These are phyloP conservation scores for Tympanuchus pallidicinctus DNA, from an alignment of 2,113 vertebrate genomes.

Conservation along the genomic window DNA sequence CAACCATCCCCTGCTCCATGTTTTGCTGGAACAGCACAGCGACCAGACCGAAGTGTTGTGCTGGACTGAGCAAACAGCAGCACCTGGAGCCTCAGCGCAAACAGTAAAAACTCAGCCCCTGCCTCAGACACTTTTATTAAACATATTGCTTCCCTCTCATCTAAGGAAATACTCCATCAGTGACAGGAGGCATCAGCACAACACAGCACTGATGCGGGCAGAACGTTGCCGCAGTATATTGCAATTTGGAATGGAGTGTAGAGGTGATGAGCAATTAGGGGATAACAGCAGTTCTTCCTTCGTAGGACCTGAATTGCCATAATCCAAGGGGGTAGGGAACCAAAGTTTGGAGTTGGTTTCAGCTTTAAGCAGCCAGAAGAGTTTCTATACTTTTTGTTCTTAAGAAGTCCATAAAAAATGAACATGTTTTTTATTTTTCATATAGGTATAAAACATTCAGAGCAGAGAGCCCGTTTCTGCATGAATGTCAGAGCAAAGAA, in stretches of 20 bases:
- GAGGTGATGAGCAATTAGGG: not conserved
- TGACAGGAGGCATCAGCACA: not conserved
- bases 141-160: not conserved
- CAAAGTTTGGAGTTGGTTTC: not conserved
- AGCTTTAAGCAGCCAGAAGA: not conserved
- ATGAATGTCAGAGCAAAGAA: not conserved
- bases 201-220: not conserved
- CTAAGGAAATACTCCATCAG: not conserved
- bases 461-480: not conserved
- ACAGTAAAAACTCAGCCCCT: not conserved
- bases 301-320: not conserved
- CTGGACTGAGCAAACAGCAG: not conserved
- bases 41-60: not conserved
- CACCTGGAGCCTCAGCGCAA: not conserved
- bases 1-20: fast-evolving
- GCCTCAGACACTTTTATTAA: not conserved
- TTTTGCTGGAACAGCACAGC: not conserved
- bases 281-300: not conserved
- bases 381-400: not conserved
- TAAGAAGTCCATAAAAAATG: not conserved
- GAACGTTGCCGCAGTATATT: fast-evolving
- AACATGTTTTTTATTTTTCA: not conserved
- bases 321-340: not conserved
- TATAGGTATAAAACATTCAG: not conserved
- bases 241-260: not conserved